Base-by-base conservation (phyloP, 2,888 invertebrate species). In the Hedychridium roseum region DNA sequence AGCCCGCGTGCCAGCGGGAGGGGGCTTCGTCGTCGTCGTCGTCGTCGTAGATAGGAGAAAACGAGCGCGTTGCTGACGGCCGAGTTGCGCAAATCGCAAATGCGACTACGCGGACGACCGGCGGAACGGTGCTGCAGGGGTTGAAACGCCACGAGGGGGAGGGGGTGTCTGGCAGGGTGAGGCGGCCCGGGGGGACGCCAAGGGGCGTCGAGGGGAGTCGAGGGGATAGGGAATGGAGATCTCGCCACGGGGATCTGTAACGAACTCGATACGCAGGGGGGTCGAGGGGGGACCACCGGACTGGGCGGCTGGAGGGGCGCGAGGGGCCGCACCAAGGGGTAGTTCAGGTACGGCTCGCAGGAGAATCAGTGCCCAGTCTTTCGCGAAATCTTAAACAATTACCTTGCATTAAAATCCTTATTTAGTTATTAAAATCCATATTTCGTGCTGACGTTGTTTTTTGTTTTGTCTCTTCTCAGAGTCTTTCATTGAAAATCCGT, bases 211-310 rank as follows among this genome's bases (percentile, higher is more conserved):
- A 45, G 38, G 11, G 34, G 42, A 23, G 50, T 28, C 45, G 44
- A 49, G 61, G 55, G 11, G 50, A 64, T 60, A 71, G 59, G 39
- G 63, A 60, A 55, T 47, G 54, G 61, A 50, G 74, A 75, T 75
- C 74, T 75, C 68, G 62, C 68, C 56, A 66, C 66, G 60, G 73
- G 74, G 71, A 75, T 75, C 74, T 73, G 65, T 74, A 75, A 74
- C 74, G 73, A 72, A 75, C 73, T 75, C 74, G 72, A 75, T 75
- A 71, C 58, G 63, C 54, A 60, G 68, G 66, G 21, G 30, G 69
- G 65, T 58, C 53, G 64, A 50, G 52, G 42, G 57, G 59, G 48
- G 54, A 37, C 50, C 43, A 42, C 27, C 40, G 42, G 41, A 45
- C 34, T 37, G 44, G 43, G 51, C 38, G 41, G 23, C 27, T 35